phyloP scores from a whole-genome alignment of 2,113 vertebrate genomes.

The Hippocampus mohnikei region DNA sequence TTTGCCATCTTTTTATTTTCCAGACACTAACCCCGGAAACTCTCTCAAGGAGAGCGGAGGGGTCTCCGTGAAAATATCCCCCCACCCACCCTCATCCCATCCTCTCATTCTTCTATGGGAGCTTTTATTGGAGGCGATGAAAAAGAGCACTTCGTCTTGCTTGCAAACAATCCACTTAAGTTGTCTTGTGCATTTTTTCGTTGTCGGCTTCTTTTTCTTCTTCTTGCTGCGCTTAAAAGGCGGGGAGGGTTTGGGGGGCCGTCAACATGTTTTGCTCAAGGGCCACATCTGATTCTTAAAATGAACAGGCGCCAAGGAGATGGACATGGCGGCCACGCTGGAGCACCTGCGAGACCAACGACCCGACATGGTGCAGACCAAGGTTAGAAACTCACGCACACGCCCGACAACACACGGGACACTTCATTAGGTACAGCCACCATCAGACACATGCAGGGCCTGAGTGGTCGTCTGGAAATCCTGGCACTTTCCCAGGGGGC shows the following conservation, averaged over 20 bases:
- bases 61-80: slow-evolving; percentile 56
- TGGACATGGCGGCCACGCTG: slow-evolving; percentile 96
- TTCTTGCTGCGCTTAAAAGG: background rate
- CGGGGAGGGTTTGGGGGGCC: no score
- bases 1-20: slow-evolving; percentile 12
- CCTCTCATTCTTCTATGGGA: slow-evolving; percentile 29
- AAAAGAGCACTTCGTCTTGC: no score
- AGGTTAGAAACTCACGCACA: slow-evolving; percentile 74
- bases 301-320: slow-evolving; percentile 91
- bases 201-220: no score
- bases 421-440: slow-evolving; percentile 24
- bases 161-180: no score
- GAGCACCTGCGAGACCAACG: slow-evolving; percentile 97
- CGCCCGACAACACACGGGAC: slow-evolving; percentile 2
- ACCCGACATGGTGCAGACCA: slow-evolving; percentile 94
- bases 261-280: background rate
- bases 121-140: no score
- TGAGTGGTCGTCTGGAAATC: no score
- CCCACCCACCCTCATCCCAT: slow-evolving; percentile 53
- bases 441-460: background rate
- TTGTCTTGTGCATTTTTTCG: no score
- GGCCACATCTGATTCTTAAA: background rate
- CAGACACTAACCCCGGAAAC: slow-evolving; percentile 26
- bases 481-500: no score
- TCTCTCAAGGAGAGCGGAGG: slow-evolving; percentile 1